phyloP scores from a whole-genome alignment of 2,888 invertebrate genomes.

The Mesoligia furuncula region DNA sequence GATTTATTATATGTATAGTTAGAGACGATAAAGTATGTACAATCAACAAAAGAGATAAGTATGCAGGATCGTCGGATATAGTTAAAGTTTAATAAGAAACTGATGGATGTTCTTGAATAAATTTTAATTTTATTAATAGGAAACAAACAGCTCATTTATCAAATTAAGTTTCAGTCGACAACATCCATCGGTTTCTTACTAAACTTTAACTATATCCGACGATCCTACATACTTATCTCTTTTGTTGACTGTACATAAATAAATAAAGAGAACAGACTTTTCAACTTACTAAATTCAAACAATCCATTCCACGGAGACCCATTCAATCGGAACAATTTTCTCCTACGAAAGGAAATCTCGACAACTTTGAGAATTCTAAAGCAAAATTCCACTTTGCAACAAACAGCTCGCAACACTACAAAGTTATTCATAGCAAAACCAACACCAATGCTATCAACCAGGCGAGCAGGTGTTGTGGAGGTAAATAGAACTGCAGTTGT shows the following conservation, averaged over 20 bases:
- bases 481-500: slow-evolving; percentile 34
- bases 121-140: too few relatives aligned
- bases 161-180: too few relatives aligned
- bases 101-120: too few relatives aligned
- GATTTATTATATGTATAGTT: not conserved
- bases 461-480: slow-evolving; percentile 30
- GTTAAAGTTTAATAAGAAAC: too few relatives aligned
- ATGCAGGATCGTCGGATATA: too few relatives aligned
- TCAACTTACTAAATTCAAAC: not conserved
- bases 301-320: not conserved
- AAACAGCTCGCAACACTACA: slow-evolving; percentile 15
- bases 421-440: slow-evolving; percentile 46
- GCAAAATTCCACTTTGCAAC: slow-evolving; percentile 21
- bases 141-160: too few relatives aligned
- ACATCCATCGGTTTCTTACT: too few relatives aligned
- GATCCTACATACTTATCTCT: too few relatives aligned
- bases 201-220: too few relatives aligned
- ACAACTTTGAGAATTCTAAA: slow-evolving; percentile 21
- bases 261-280: not conserved
- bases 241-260: not conserved
- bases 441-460: slow-evolving; percentile 30
- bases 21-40: not conserved
- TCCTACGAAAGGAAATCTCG: not conserved
- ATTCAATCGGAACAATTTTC: slow-evolving; percentile 15
- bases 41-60: too few relatives aligned